Base-by-base conservation (phyloP, 2,888 invertebrate species). In the Mesorhabditis belari region DNA sequence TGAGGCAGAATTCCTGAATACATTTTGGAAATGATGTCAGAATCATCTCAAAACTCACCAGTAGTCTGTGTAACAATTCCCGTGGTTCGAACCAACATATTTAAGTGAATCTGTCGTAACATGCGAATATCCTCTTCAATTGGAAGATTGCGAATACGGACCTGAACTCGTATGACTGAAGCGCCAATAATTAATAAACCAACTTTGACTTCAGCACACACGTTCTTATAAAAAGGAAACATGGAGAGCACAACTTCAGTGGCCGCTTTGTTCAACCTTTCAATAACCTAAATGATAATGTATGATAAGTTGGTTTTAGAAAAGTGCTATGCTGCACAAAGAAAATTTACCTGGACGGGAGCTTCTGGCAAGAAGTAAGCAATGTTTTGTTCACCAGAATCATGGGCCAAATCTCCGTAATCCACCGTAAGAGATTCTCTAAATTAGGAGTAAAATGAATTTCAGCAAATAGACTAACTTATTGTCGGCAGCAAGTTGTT, bases 331-430 rank as follows among this genome's bases (percentile, higher is more conserved):
- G n/a, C n/a, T n/a, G n/a, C n/a, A n/a, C n/a, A n/a, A 21, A n/a
- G 25, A 44, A 49, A 58, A 44, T 6, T 29, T 27, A 69, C 69
- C 54, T 70, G 70, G 69, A 89, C 87, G 0, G 98, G 98, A 0
- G 96, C 96, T 82, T 98, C 96, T 0, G 96, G 96, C 56, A 98
- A 81, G 82, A 99, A 98, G 82, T 92, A 96, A 0, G 95, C 95
- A 54, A 98, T 84, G 0, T 92, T 91, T 81, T 93, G 92, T 80
- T 94, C 93, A 74, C 89, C 88, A 56, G 66, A 65, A 49, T 82
- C 82, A n/a, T 89, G 86, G 0, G 93, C 94, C 67, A 99, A 84
- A 73, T 90, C 88, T 55, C 91, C 89, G 83, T 94, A 98, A 77
- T 95, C 93, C 0, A 98, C 90, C 51, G 35, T 23, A 28, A 58